phyloP scores from a whole-genome alignment of 2,888 invertebrate genomes.

The Caenorhabditis angaria region DNA sequence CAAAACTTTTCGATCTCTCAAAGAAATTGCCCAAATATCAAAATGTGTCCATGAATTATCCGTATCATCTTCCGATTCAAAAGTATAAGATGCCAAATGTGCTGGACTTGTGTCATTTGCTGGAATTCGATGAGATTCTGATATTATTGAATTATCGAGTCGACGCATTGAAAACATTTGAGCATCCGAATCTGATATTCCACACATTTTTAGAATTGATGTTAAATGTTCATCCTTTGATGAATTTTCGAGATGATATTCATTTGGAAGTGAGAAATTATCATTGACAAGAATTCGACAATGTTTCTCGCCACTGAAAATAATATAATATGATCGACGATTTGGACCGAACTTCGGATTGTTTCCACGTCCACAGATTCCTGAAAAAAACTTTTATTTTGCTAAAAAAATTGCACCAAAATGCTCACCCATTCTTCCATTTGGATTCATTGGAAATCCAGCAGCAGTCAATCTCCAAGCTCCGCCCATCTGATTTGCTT shows the following conservation, averaged over 20 bases:
- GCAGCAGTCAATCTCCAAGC: conserved; percentile 44
- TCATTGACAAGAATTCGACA: too few relatives aligned
- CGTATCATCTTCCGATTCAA: conserved; percentile 60
- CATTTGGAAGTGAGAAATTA: conserved; percentile 58
- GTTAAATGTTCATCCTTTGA: conserved; percentile 53
- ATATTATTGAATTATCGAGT: conserved; percentile 43
- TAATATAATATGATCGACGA: conserved; percentile 57
- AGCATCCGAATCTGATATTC: conserved; percentile 49
- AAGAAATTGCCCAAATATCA: conserved; percentile 59
- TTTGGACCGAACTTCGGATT: conserved; percentile 69
- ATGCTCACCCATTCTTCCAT: conserved; percentile 46
- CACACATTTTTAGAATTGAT: conserved; percentile 47
- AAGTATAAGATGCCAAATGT: conserved; percentile 38
- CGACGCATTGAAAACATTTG: conserved; percentile 54
- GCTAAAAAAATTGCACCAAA: too few relatives aligned
- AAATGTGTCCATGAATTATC: conserved; percentile 71
- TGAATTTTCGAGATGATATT: conserved; percentile 55
- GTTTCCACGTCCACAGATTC: conserved; percentile 67
- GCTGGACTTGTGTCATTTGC: conserved; percentile 47
- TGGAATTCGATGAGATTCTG: conserved; percentile 30
- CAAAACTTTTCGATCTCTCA: conserved; percentile 39
- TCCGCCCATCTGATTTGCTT: conserved; percentile 43
- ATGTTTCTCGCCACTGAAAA: conserved; percentile 43
- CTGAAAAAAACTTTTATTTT: conserved; percentile 22
- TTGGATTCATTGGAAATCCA: conserved; percentile 70